Percentiles rank a stretch among this genome's conserved stretches.
Evolutionary conservation across 2,113 vertebrate genomes (phyloP).

Genomic region (Pandion haliaetus): DNA sequence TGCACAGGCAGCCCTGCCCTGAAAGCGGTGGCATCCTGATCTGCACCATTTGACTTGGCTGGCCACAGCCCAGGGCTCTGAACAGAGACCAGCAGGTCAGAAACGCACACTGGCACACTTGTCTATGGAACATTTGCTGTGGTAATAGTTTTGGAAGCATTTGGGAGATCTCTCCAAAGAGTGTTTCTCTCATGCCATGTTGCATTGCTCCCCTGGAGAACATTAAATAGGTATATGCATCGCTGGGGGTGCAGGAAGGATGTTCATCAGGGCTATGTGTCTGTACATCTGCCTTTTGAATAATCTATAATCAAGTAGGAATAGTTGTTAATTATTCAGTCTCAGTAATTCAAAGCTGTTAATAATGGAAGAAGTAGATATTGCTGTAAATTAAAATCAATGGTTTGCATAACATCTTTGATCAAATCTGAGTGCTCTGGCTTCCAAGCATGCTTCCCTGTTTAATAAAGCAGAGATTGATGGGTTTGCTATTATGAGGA

Average conservation of each 20-base stretch:
- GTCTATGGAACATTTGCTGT: not conserved
- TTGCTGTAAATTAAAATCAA: slow-evolving; percentile 59
- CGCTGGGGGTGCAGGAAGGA: not conserved
- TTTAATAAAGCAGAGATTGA: slow-evolving; percentile 43
- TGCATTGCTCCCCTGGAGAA: not conserved
- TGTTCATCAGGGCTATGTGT: not conserved
- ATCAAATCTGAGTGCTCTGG: slow-evolving; percentile 10
- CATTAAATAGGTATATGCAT: not conserved
- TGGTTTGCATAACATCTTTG: slow-evolving; percentile 48
- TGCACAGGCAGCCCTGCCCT: not conserved
- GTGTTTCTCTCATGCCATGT: accelerated
- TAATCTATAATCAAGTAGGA: not conserved
- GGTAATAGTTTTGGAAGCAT: not conserved
- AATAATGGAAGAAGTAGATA: slow-evolving; percentile 62
- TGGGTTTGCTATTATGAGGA: slow-evolving; percentile 27
- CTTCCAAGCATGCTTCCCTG: not conserved
- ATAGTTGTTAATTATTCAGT: slow-evolving; percentile 54
- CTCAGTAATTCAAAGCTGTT: slow-evolving; percentile 25
- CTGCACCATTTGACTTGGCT: not conserved
- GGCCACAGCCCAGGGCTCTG: not conserved
- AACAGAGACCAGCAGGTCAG: not conserved
- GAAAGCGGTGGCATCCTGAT: not conserved
- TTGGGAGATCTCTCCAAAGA: not conserved
- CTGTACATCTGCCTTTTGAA: not conserved
- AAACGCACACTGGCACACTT: not conserved